phyloP scores from a whole-genome alignment of 2,113 vertebrate genomes.

The Rhipidura dahli region DNA sequence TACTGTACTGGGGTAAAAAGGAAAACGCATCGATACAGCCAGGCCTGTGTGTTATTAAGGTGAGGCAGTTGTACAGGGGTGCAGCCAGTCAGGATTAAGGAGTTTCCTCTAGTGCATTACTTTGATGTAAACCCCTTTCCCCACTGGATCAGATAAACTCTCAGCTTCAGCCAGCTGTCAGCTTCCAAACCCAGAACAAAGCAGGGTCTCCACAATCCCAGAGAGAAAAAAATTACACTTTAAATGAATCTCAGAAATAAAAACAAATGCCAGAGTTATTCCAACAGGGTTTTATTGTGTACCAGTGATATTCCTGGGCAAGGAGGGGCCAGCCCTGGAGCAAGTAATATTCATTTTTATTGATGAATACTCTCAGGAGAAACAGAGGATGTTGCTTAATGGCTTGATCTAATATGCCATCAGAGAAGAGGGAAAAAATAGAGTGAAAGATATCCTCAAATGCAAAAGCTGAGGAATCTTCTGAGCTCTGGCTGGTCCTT shows the following conservation, averaged over 20 bases:
- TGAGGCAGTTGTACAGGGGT: rapidly evolving
- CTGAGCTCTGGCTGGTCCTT: slow-evolving; percentile 28
- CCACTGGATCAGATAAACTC: not conserved
- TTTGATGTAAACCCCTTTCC: slow-evolving; percentile 12
- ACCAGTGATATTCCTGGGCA: not conserved
- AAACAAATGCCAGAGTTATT: not conserved
- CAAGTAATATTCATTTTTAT: slow-evolving; percentile 39
- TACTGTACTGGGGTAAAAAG: not conserved
- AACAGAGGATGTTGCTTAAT: slow-evolving; percentile 50
- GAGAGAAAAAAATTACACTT: not conserved
- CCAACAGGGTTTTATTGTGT: not conserved
- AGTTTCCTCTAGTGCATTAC: not conserved
- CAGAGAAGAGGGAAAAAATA: not conserved
- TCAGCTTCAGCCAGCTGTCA: not conserved
- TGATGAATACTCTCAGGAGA: slow-evolving; percentile 58
- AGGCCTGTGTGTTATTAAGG: not conserved
- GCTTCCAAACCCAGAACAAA: slow-evolving; percentile 7
- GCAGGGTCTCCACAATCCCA: not conserved
- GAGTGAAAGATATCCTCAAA: slow-evolving; percentile 26
- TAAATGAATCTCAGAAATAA: not conserved
- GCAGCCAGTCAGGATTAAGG: not conserved
- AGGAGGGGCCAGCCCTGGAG: slow-evolving; percentile 20
- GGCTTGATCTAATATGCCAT: slow-evolving; percentile 43
- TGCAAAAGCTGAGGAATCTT: not conserved
- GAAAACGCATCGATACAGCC: rapidly evolving